phyloP scores from a whole-genome alignment of 2,888 invertebrate species.

The Arge pagana region DNA sequence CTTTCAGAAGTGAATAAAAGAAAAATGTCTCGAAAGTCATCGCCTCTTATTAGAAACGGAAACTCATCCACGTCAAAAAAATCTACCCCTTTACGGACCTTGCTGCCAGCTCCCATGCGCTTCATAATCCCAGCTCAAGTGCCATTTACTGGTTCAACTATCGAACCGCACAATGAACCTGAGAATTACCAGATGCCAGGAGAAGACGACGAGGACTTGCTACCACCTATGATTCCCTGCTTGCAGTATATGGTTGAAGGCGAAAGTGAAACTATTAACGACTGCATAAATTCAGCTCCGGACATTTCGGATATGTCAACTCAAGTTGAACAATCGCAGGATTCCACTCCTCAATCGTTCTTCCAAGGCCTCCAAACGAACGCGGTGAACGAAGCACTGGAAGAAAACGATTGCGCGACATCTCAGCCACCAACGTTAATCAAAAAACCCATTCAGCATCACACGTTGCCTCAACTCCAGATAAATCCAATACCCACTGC shows the following conservation, averaged over 20 bases:
- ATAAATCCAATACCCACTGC: constrained; percentile 41
- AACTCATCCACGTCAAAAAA: neutral
- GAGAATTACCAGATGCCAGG: neutral
- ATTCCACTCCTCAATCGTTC: no score
- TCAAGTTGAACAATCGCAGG: no score
- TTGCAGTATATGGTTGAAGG: constrained; percentile 49
- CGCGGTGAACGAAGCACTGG: no score
- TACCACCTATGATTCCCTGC: constrained; percentile 33
- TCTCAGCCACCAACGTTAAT: neutral
- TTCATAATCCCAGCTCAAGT: no score
- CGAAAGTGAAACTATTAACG: constrained; percentile 21
- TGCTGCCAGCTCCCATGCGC: no score
- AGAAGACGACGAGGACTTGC: constrained; percentile 8
- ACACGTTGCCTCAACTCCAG: constrained; percentile 3
- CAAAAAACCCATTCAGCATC: no score
- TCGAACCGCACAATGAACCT: no score
- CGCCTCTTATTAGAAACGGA: constrained; percentile 1
- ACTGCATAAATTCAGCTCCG: neutral
- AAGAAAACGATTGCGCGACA: neutral
- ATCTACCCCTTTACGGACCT: no score
- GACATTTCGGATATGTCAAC: no score
- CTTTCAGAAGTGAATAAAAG: no score
- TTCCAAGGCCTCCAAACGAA: no score
- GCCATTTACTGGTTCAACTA: no score
- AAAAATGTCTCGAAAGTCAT: neutral